Evolutionary conservation across 2,888 invertebrate species (phyloP), one percentile per base, ranked within the genome.

Genomic region (Eupithecia subumbrata): DNA sequence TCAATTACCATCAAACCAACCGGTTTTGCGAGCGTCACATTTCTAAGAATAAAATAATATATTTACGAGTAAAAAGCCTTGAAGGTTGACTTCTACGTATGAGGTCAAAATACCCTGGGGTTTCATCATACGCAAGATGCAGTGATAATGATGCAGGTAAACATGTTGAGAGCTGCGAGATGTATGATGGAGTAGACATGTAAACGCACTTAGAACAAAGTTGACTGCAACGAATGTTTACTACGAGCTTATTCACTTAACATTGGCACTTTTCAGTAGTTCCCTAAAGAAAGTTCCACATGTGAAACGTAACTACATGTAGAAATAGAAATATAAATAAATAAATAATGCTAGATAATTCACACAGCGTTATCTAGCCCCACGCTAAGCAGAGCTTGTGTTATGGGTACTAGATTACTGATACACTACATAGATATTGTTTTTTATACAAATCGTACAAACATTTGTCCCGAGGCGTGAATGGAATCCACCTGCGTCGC

Each of bases 91-190:
- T 71, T 12, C 52, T 71, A 56, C n/a, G 64, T 34, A 52, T 48
- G 69, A 69, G 73, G 69, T 73, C 69, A 73, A 64, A 11, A 74
- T 69, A 70, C 69, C 12, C n/a, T 63, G 45, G 56, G 73, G 48
- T 69, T 73, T 63, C 69, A 69, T 63, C 69, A 73, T 60, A 25
- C 68, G 68, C 3, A 60, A 69, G 73, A 73, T 73, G 48, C 69
- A 48, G 74, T 74, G 74, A 74, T 74, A 74, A 74, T 37, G 37
- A 69, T 18, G 18, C 72, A 52, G 11, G 67, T 22, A 67, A 72
- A 72, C 64, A 72, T 14, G 60, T 60, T 40, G 68, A 43, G 67
- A 40, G 66, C 34, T 34, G 34, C 30, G 48, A 22, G 48, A 30
- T 34, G n/a, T 25, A 43, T 30, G 22, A 43, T 22, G 43, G 11